Evolutionary conservation across 1,140 invertebrate species (phyloP), one percentile per base, ranked within the genome.

Genomic region (Heliconius congener): DNA sequence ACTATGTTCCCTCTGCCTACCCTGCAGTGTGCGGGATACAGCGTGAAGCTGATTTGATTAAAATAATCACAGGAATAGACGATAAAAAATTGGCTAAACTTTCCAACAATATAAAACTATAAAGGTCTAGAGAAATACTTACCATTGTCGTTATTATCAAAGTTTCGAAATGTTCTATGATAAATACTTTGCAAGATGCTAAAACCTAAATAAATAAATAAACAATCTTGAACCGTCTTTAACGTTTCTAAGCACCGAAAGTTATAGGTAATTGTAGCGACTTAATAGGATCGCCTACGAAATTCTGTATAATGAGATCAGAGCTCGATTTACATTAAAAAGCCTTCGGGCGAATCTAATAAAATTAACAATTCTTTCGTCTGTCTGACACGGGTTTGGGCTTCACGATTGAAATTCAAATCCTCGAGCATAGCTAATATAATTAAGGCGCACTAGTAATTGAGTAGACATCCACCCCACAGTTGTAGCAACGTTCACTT

Each of bases 341-440:
- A 91, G 90, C 82, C 89, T 87, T 87, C 84, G 81, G 85, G 84
- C 84, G 88, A 85, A 77, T 88, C 88, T 93, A 92, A 94, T 91
- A 87, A 91, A 92, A 93, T 94, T 92, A 93, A 92, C 91, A 88
- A 85, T 93, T 92, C 89, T 90, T 92, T 90, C 85, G 79, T 84
- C 83, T 82, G 81, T 84, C 84, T 86, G 88, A 88, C 87, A 82
- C 78, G 80, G 86, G 85, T 88, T 87, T 88, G 86, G 84, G 84
- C 82, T 83, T 83, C 83, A 74, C 87, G 87, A 94, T 94, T 94
- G 91, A 93, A 94, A 93, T 94, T 93, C 91, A 93, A 93, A 93
- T 93, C 84, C 87, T 90, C 85, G 70, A 86, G 87, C 89, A 90
- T 90, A 90, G 90, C 88, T 93, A 92, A 94, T 93, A 91, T 89